These are phyloP conservation scores for Hyperoplus lanceolatus DNA, from an alignment of 2,797 vertebrate species.

Conservation along the genomic window DNA sequence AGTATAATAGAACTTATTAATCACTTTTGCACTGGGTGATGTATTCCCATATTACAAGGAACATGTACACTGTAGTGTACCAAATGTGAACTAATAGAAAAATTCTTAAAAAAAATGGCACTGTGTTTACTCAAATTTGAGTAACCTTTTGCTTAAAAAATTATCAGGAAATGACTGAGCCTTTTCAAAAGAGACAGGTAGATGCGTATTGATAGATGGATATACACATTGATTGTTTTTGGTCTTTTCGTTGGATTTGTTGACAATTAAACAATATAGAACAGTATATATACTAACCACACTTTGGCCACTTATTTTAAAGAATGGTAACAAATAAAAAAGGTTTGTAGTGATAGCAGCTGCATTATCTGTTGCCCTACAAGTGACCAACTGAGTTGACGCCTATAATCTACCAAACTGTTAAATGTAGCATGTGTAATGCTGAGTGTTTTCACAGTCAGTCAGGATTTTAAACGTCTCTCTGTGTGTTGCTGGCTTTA, in stretches of 20 bases:
- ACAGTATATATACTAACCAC: not conserved
- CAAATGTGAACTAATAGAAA: constrained; percentile 6
- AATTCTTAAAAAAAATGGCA: not conserved
- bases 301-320: not conserved
- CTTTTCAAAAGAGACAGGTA: constrained; percentile 1
- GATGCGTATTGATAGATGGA: not conserved
- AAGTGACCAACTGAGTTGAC: not conserved
- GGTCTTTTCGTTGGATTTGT: not conserved
- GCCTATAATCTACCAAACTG: constrained; percentile 19
- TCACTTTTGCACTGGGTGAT: not conserved
- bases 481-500: constrained; percentile 50
- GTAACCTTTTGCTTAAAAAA: not conserved
- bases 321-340: not conserved
- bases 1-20: not conserved
- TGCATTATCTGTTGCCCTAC: not conserved
- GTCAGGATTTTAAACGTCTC: constrained; percentile 51
- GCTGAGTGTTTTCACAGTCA: constrained; percentile 51
- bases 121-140: not conserved
- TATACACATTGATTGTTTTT: not conserved
- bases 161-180: not conserved
- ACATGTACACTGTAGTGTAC: not conserved
- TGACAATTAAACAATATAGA: not conserved
- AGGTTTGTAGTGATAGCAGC: no score
- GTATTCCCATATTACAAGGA: not conserved
- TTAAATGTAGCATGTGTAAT: constrained; percentile 37